These are phyloP conservation scores for Agrochola circellaris DNA, from an alignment of 2,888 invertebrate genomes.

Conservation along the genomic window DNA sequence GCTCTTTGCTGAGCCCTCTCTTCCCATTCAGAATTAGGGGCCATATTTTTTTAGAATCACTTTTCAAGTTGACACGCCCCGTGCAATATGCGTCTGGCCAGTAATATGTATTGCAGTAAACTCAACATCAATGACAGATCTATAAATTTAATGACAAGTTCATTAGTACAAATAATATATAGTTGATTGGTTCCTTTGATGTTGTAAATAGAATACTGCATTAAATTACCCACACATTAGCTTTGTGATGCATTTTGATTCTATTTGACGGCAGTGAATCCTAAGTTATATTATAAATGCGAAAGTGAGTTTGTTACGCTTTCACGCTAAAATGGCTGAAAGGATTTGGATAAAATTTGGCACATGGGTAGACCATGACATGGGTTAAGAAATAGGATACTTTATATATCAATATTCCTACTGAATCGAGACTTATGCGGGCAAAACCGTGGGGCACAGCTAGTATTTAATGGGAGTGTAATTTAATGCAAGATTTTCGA, in stretches of 20 bases:
- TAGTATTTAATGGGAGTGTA: not conserved
- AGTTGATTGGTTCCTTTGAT: slow-evolving; percentile 43
- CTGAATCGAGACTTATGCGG: no score
- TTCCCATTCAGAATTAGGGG: slow-evolving; percentile 70
- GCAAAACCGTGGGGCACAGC: no score
- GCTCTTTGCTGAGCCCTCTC: slow-evolving; percentile 75
- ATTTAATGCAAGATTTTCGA: not conserved
- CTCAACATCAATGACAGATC: slow-evolving; percentile 17
- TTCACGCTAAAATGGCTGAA: no score
- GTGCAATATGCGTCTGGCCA: slow-evolving; percentile 11
- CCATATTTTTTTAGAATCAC: slow-evolving; percentile 62
- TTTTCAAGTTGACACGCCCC: not conserved
- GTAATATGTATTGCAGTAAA: slow-evolving; percentile 23
- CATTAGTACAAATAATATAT: slow-evolving; percentile 35
- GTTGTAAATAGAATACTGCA: slow-evolving; percentile 13
- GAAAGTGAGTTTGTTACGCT: no score
- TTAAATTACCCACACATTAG: slow-evolving; percentile 46
- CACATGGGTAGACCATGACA: no score
- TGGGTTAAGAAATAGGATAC: no score
- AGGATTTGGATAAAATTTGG: no score
- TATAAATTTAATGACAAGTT: slow-evolving; percentile 25
- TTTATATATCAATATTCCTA: no score
- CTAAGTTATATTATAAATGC: no score
- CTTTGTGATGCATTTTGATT: not conserved
- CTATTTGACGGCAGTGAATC: not conserved